phyloP scores from a whole-genome alignment of 2,113 vertebrate genomes.

The Myotis davidii region DNA sequence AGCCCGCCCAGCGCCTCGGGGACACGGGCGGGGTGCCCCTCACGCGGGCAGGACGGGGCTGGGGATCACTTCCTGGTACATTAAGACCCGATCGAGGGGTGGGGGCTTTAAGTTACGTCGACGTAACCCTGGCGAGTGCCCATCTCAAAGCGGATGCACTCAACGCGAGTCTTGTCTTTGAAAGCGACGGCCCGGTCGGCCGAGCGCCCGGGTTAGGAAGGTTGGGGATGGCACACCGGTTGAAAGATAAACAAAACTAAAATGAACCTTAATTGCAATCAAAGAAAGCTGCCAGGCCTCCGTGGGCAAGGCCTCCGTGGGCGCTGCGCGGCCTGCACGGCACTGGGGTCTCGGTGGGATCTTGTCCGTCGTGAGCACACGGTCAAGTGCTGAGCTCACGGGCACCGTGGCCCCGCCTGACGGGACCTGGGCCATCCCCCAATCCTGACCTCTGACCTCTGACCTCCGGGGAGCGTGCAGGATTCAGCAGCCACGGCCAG shows the following conservation, averaged over 20 bases:
- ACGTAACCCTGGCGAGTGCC: background rate
- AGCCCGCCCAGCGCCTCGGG: background rate
- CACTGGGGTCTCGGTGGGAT: background rate
- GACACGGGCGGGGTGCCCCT: background rate
- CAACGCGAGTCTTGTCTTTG: constrained; percentile 47
- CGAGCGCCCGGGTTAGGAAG: constrained; percentile 66
- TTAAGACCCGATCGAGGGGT: background rate
- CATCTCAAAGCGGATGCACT: constrained; percentile 59
- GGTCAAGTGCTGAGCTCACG: background rate
- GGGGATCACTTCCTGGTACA: background rate
- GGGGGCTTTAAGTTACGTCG: background rate
- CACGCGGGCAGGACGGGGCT: constrained; percentile 45
- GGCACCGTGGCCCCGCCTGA: background rate
- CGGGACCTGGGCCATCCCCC: background rate
- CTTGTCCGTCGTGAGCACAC: background rate
- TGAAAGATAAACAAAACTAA: constrained; percentile 85
- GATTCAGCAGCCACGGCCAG: constrained; percentile 63
- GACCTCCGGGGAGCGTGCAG: background rate
- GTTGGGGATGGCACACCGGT: constrained; percentile 86
- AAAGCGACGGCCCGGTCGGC: background rate
- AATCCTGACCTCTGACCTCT: background rate
- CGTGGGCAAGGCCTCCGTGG: constrained; percentile 56
- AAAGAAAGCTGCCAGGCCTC: constrained; percentile 87
- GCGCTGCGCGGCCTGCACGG: too few species aligned
- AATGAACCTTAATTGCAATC: constrained; percentile 89